Base-by-base conservation (phyloP, 2,888 invertebrate genomes). In the Xestia ashworthii region DNA sequence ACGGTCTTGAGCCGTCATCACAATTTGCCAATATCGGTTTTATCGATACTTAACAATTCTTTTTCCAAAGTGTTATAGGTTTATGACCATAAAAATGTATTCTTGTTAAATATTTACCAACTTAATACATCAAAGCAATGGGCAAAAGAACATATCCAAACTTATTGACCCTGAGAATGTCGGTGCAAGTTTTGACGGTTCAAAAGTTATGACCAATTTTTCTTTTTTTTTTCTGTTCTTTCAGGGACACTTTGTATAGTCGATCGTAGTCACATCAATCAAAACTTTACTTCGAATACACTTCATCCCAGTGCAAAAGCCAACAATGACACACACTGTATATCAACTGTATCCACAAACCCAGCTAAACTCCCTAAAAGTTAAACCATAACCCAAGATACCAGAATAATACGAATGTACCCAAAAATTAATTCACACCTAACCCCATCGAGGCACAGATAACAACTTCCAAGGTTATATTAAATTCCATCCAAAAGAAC, bases 401-500 rank as follows among this genome's bases (percentile, higher is more conserved):
- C 14, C 50, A 60, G 64, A 22, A 41, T 75, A 71, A 79, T 50
- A 74, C 46, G 67, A 72, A 78, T 76, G 58, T 83, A 74, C 72
- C 76, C 67, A 79, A 69, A 92, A 93, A 92, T 93, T 91, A 91
- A 93, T 94, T 93, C 90, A 89, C 92, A 93, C 92, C 90, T 92
- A 91, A 92, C 92, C 91, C 91, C 89, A 89, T 90, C 89, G 82
- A 80, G 83, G 71, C 88, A 80, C 79, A 92, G 94, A 94, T 94
- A 94, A 89, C 91, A 94, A 93, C 91, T 94, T 93, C 85, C 82
- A 90, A 90, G 91, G 91, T 92, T 92, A 93, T 94, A 95, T 94
- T 94, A 94, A 95, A 95, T 94, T 93, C 92, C 90, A 71, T 87
- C 90, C 88, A 86, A 90, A 93, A 90, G 91, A 92, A 95, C 93